Conservation (phyloP, 2,888 invertebrate species). For the Melanargia galathea region DNA sequence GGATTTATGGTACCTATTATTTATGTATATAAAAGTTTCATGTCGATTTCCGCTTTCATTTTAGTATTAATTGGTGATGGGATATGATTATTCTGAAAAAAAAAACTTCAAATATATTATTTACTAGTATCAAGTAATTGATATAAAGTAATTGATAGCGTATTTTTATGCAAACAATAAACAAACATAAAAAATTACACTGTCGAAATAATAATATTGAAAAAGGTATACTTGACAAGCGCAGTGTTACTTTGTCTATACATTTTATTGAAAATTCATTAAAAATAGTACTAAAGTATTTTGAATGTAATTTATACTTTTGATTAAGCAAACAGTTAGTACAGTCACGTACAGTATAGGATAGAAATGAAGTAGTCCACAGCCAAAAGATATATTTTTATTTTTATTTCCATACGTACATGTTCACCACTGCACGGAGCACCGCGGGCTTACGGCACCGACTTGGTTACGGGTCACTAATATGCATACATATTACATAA, state of each 20-base stretch:
- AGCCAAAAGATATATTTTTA: conserved; percentile 46
- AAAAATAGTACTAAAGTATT: too few relatives aligned
- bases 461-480: conserved; percentile 29
- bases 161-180: neutral
- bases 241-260: too few relatives aligned
- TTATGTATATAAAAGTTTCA: neutral
- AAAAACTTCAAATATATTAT: neutral
- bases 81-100: conserved; percentile 16
- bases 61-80: conserved; percentile 30
- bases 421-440: conserved; percentile 41
- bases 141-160: neutral
- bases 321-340: neutral
- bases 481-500: conserved; percentile 11
- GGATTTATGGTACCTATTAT: neutral
- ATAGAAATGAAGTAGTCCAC: conserved; percentile 50
- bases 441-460: conserved; percentile 20
- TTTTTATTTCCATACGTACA: conserved; percentile 39
- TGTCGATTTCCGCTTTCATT: neutral
- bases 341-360: neutral
- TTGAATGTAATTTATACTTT: too few relatives aligned
- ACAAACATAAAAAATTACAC: neutral
- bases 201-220: neutral
- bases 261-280: too few relatives aligned
- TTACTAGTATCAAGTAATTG: too few relatives aligned
- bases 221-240: too few relatives aligned